A percentile compares a stretch with the other conserved stretches of the same genome.
These are phyloP conservation scores for Corvus cornix DNA, from an alignment of 2,113 vertebrate species.

Conservation along the genomic window DNA sequence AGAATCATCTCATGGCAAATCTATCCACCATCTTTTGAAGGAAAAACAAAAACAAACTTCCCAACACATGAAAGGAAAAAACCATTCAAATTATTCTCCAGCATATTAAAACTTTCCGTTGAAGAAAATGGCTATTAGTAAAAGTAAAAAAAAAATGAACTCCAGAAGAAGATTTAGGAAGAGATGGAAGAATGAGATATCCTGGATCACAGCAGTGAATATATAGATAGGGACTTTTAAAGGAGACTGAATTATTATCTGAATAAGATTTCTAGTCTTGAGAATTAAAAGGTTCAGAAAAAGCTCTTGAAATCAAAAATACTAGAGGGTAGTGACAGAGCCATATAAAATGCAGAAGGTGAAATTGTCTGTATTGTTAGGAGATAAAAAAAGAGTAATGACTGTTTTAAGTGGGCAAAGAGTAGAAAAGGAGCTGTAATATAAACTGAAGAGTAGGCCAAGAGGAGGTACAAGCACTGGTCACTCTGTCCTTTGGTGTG, in stretches of 20 bases:
- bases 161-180: background rate
- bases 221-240: background rate
- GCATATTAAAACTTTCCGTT: background rate
- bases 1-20: background rate
- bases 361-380: constrained; percentile 29
- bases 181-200: background rate
- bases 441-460: background rate
- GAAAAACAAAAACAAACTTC: background rate
- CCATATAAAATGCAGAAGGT: constrained; percentile 44
- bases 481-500: background rate
- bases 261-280: constrained; percentile 2
- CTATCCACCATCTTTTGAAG: background rate
- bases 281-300: constrained; percentile 32
- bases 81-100: background rate
- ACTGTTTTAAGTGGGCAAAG: background rate
- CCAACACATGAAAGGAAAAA: background rate
- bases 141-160: background rate
- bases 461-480: background rate
- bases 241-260: background rate
- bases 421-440: background rate
- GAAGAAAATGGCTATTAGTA: background rate
- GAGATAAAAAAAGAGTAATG: constrained; percentile 26
- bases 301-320: constrained; percentile 45
- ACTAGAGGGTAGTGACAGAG: background rate
- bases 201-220: background rate